Percentiles rank a stretch among this genome's conserved stretches.
Evolutionary conservation across 2,113 vertebrate species (phyloP).

Genomic region (Hippocampus zosterae): DNA sequence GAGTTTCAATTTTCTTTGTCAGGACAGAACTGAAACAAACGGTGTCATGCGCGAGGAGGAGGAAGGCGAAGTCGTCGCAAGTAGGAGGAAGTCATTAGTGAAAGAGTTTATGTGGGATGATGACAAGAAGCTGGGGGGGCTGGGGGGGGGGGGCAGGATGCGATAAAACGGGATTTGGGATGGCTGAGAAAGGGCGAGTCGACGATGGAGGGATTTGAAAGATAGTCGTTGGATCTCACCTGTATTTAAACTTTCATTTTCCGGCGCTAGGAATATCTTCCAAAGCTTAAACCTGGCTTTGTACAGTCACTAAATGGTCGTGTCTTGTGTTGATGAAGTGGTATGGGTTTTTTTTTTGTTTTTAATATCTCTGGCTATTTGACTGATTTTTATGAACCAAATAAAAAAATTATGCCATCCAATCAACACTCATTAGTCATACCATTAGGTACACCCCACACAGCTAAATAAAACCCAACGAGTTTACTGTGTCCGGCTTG

Average conservation of each 20-base stretch:
- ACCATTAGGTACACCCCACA: no score
- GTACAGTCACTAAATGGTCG: neutral
- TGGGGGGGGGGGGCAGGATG: conserved; percentile 47
- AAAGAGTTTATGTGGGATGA: conserved; percentile 64
- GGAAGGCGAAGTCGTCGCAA: conserved; percentile 2
- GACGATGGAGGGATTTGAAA: conserved; percentile 36
- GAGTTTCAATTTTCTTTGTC: conserved; percentile 15
- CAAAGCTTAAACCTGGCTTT: conserved; percentile 40
- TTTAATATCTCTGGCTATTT: neutral
- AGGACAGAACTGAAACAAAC: conserved; percentile 19
- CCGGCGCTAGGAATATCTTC: conserved; percentile 25
- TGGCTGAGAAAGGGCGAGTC: conserved; percentile 23
- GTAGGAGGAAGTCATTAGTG: conserved; percentile 57
- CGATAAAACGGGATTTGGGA: conserved; percentile 60
- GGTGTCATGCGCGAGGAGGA: neutral
- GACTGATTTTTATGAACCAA: neutral
- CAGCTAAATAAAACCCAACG: no score
- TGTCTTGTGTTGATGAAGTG: neutral
- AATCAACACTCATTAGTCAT: no score
- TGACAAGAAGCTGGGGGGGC: conserved; percentile 60
- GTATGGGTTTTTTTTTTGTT: neutral
- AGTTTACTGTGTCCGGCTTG: no score
- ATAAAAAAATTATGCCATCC: no score
- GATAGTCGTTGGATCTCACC: conserved; percentile 39
- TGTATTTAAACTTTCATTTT: conserved; percentile 44